Evolutionary conservation across 2,113 vertebrate species (phyloP).

Genomic region (Plectropomus leopardus): DNA sequence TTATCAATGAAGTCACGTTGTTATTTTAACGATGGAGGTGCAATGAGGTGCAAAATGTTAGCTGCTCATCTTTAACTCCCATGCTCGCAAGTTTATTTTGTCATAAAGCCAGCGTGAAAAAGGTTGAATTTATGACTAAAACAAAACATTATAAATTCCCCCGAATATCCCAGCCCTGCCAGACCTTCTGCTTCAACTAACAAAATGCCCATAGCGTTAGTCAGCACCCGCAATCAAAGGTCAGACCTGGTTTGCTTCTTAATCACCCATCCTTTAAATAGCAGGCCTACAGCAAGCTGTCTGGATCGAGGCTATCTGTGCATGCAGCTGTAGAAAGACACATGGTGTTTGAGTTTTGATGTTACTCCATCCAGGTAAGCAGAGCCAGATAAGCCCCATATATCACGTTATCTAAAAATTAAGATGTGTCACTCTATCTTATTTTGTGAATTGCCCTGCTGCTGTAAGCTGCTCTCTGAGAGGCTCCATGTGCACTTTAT

Average conservation of each 20-base stretch:
- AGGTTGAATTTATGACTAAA: conserved; percentile 59
- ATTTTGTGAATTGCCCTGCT: not conserved
- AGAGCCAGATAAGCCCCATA: conserved; percentile 17
- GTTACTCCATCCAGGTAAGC: conserved; percentile 38
- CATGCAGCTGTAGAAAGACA: conserved; percentile 47
- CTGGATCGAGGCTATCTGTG: conserved; percentile 63
- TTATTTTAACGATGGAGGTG: conserved; percentile 26
- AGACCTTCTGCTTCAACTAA: conserved; percentile 65
- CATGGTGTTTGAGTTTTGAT: conserved; percentile 50
- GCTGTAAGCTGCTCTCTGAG: not conserved
- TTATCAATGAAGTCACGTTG: conserved; percentile 28
- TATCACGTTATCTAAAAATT: conserved; percentile 1
- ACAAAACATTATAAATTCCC: conserved; percentile 48
- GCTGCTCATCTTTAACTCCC: not conserved
- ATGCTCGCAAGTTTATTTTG: conserved; percentile 22
- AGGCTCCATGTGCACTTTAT: not conserved
- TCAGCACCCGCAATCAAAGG: conserved; percentile 79
- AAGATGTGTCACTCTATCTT: not conserved
- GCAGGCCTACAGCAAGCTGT: conserved; percentile 59
- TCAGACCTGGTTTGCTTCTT: conserved; percentile 81
- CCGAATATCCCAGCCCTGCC: conserved; percentile 31
- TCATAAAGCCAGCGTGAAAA: conserved; percentile 19
- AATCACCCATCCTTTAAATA: conserved; percentile 82
- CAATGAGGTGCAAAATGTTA: conserved; percentile 18
- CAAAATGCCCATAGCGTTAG: conserved; percentile 73